Conservation (phyloP, 1,140 invertebrate species). For the Zaprionus kolodkinae region DNA sequence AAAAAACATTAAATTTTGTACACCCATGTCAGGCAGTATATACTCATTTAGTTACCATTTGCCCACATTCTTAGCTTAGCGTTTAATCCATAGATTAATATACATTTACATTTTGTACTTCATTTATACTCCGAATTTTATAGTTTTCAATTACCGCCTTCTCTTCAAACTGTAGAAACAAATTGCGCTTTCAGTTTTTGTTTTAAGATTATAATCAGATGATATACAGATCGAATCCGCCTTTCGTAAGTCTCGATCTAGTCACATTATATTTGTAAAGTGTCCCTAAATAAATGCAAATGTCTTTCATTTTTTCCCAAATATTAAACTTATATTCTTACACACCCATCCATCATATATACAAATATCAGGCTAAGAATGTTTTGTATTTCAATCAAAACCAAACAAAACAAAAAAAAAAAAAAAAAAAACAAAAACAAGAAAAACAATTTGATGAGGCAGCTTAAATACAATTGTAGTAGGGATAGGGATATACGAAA, state of each 20-base stretch:
- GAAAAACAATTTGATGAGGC: conserved; percentile 4
- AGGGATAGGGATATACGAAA: conserved; percentile 19
- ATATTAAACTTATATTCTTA: conserved; percentile 18
- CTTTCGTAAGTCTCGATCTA: conserved; percentile 57
- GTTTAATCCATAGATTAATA: conserved; percentile 55
- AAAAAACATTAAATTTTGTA: conserved; percentile 13
- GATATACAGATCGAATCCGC: conserved; percentile 31
- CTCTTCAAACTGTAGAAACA: conserved; percentile 28
- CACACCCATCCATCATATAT: conserved; percentile 15
- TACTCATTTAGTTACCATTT: conserved; percentile 32
- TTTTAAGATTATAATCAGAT: conserved; percentile 19
- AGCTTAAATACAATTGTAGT: conserved; percentile 23
- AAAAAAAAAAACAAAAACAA: conserved; percentile 5
- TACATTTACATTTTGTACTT: conserved; percentile 5
- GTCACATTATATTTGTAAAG: conserved; percentile 40
- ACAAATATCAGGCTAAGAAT: conserved; percentile 53
- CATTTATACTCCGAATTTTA: conserved; percentile 2
- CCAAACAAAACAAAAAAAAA: conserved; percentile 7
- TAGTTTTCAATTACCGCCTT: conserved; percentile 1
- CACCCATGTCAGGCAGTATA: conserved; percentile 23
- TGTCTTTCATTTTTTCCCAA: conserved; percentile 12
- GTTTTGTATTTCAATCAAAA: conserved; percentile 37
- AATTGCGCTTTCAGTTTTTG: conserved; percentile 21
- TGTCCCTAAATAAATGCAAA: conserved; percentile 2
- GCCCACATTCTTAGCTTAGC: conserved; percentile 50